Percentiles rank a stretch among this genome's conserved stretches.
These are phyloP conservation scores for Pseudorhiza aurosa DNA, from an alignment of 30 jellyfish, hydroid and myxozoan genomes.

Conservation along the genomic window DNA sequence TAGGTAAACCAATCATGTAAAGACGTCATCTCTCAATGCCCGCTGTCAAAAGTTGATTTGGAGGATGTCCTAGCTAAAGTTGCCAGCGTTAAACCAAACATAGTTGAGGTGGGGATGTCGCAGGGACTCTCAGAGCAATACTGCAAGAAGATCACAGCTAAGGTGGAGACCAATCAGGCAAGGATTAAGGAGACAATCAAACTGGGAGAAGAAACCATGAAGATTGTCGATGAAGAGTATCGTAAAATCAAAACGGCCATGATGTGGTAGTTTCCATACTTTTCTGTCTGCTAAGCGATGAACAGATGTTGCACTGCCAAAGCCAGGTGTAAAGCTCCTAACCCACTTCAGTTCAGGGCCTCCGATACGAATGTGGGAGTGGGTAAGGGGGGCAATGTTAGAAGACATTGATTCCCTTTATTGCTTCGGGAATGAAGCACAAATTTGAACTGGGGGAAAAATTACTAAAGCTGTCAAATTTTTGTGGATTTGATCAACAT, in stretches of 20 bases:
- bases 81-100: conserved; percentile 9
- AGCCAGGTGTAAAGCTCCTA: too few species aligned
- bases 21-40: conserved; percentile 79
- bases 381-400: too few species aligned
- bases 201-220: conserved; percentile 88
- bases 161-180: conserved; percentile 39
- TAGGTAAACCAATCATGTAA: conserved; percentile 77
- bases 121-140: conserved; percentile 70
- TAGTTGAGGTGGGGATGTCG: conserved; percentile 49
- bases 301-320: too few species aligned
- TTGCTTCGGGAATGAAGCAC: too few species aligned
- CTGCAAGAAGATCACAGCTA: conserved; percentile 26
- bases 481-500: too few species aligned
- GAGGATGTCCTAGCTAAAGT: conserved; percentile 62
- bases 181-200: conserved; percentile 75
- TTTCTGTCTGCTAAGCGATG: too few species aligned
- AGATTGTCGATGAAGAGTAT: conserved; percentile 74
- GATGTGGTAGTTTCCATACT: conserved; percentile 96
- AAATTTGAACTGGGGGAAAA: too few species aligned
- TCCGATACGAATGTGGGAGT: too few species aligned
- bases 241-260: conserved; percentile 75
- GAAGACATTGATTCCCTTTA: too few species aligned
- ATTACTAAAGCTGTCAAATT: too few species aligned
- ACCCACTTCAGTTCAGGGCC: too few species aligned
- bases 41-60: conserved; percentile 61